phyloP scores from a whole-genome alignment of 2,797 vertebrate genomes.

The Cyclopterus lumpus region DNA sequence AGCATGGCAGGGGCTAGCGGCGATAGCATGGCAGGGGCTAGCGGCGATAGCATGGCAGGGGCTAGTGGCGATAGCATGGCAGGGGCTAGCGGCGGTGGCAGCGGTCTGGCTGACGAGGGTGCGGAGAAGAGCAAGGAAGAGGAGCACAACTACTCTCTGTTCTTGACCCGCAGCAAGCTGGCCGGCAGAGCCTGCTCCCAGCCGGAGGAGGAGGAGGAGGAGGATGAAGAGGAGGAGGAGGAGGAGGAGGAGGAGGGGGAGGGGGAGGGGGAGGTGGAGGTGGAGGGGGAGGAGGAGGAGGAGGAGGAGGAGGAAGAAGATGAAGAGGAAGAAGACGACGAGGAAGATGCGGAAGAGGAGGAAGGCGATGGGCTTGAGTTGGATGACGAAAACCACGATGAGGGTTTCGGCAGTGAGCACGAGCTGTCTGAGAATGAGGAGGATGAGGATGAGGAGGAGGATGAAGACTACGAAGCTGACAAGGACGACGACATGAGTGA shows the following conservation, averaged over 20 bases:
- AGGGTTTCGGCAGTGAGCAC: conserved; percentile 97
- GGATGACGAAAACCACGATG: conserved; percentile 92
- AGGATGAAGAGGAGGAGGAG: conserved; percentile 82
- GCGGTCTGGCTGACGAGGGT: conserved; percentile 80
- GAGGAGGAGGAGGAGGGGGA: conserved; percentile 87
- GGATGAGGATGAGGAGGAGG: conserved; percentile 92
- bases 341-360: conserved; percentile 87
- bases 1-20: conserved; percentile 70
- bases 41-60: conserved; percentile 73
- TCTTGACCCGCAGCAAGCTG: conserved; percentile 90
- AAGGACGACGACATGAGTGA: conserved; percentile 93
- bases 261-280: conserved; percentile 66
- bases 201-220: conserved; percentile 68
- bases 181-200: conserved; percentile 82
- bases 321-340: conserved; percentile 81
- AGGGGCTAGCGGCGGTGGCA: conserved; percentile 72
- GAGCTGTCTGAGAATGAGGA: conserved; percentile 96
- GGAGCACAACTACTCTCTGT: conserved; percentile 99
- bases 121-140: conserved; percentile 96
- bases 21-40: conserved; percentile 68
- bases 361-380: conserved; percentile 90
- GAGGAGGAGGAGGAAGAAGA: conserved; percentile 81
- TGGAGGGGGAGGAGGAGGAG: conserved; percentile 87
- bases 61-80: conserved; percentile 71
- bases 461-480: conserved; percentile 87